Conservation (phyloP, 2,797 vertebrate species). For the Remorina albescens region DNA sequence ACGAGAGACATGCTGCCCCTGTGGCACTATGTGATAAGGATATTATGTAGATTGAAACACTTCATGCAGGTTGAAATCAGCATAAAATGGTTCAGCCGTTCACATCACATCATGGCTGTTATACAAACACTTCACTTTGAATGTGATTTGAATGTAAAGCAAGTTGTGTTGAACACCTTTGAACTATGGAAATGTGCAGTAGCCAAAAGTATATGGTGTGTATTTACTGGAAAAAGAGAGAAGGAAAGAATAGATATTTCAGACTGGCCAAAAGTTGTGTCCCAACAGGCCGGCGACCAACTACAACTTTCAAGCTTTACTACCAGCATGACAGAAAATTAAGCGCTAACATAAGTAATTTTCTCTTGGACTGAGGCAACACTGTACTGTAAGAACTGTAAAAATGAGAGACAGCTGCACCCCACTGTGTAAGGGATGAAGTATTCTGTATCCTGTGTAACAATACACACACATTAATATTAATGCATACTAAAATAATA, state of each 20-base stretch:
- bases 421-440: too few relatives aligned
- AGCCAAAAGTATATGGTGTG: too few relatives aligned
- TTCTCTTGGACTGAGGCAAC: too few relatives aligned
- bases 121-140: constrained; percentile 37
- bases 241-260: background rate
- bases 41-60: constrained; percentile 72
- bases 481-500: too few relatives aligned
- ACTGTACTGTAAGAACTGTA: too few relatives aligned
- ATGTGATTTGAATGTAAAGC: constrained; percentile 51
- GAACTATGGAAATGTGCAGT: background rate
- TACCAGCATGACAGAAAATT: background rate
- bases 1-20: constrained; percentile 55
- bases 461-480: too few relatives aligned
- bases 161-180: constrained; percentile 16
- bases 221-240: background rate
- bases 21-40: constrained; percentile 70
- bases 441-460: too few relatives aligned
- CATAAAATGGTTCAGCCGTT: constrained; percentile 68
- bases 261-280: background rate
- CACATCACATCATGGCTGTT: constrained; percentile 53
- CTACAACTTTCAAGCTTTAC: background rate
- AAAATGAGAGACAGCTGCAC: background rate
- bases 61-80: constrained; percentile 68
- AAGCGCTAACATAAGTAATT: background rate
- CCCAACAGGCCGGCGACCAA: background rate